Conservation (phyloP, 2,888 invertebrate species). For the Calameuta filiformis region DNA sequence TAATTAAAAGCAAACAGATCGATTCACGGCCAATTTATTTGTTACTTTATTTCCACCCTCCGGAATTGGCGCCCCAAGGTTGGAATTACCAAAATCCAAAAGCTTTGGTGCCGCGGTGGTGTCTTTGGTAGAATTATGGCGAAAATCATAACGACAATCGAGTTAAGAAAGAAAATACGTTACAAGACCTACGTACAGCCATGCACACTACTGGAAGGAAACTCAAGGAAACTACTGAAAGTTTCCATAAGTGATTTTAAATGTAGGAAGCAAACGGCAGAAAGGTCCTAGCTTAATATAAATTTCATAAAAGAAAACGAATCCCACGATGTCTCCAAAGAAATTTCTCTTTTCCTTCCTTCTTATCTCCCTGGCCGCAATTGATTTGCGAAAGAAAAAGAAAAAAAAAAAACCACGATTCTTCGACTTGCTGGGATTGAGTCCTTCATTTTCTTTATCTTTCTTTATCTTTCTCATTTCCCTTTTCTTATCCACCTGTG, state of each 20-base stretch:
- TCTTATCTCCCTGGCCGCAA: slow-evolving; percentile 33
- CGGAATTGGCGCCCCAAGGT: background rate
- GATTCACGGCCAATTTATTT: slow-evolving; percentile 11
- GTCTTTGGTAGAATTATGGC: background rate
- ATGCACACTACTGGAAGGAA: too few relatives aligned
- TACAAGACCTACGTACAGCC: too few relatives aligned
- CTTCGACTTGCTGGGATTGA: slow-evolving; percentile 31
- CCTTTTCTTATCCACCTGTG: slow-evolving; percentile 19
- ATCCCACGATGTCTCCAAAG: slow-evolving; percentile 3
- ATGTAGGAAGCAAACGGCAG: background rate
- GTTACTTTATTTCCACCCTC: background rate
- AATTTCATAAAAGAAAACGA: background rate
- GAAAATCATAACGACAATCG: too few relatives aligned
- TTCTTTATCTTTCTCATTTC: slow-evolving; percentile 10
- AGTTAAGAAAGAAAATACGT: too few relatives aligned
- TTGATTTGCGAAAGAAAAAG: slow-evolving; percentile 49
- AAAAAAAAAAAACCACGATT: slow-evolving; percentile 45
- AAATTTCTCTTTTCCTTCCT: slow-evolving; percentile 22
- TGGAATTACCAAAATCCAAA: background rate
- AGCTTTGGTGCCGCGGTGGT: background rate
- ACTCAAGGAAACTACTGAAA: too few relatives aligned
- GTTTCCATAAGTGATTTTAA: background rate
- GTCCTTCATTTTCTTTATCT: slow-evolving; percentile 22
- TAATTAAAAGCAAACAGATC: slow-evolving; percentile 19
- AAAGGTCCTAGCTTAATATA: background rate